phyloP scores from a whole-genome alignment of 1,140 invertebrate species.

The Zaprionus kolodkinae region DNA sequence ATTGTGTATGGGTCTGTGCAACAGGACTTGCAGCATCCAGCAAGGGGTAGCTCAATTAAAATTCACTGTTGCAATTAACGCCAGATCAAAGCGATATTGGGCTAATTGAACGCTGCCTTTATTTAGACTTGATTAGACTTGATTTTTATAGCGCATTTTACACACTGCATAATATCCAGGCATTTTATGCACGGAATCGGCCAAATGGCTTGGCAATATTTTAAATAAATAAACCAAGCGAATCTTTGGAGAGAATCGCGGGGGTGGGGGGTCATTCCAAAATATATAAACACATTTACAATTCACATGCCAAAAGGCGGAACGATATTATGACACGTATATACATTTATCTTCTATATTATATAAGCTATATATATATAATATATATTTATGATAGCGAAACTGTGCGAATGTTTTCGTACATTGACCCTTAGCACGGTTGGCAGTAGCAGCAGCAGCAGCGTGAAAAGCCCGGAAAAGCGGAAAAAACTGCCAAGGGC shows the following conservation, averaged over 20 bases:
- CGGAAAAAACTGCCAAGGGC: background rate
- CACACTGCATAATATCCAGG: constrained; percentile 10
- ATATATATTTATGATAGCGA: background rate
- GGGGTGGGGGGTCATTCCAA: constrained; percentile 9
- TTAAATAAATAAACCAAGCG: constrained; percentile 21
- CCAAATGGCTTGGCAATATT: constrained; percentile 33
- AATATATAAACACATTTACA: constrained; percentile 32
- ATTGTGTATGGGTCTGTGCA: background rate
- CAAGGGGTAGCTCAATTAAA: constrained; percentile 11
- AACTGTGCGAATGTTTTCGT: background rate
- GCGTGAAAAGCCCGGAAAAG: background rate
- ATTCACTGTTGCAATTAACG: constrained; percentile 17
- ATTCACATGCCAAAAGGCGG: background rate
- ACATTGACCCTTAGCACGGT: background rate
- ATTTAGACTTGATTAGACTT: constrained; percentile 5
- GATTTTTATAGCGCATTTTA: constrained; percentile 26
- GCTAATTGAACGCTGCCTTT: constrained; percentile 7
- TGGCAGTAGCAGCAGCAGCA: background rate
- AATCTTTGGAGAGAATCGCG: background rate
- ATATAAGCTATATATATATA: background rate
- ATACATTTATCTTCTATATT: background rate
- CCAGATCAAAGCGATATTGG: constrained; percentile 13
- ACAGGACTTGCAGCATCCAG: background rate
- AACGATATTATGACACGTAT: background rate
- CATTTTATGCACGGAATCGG: background rate